Percentiles rank a stretch among this genome's conserved stretches.
Evolutionary conservation across 2,113 vertebrate genomes (phyloP).

Genomic region (Sceloporus undulatus): DNA sequence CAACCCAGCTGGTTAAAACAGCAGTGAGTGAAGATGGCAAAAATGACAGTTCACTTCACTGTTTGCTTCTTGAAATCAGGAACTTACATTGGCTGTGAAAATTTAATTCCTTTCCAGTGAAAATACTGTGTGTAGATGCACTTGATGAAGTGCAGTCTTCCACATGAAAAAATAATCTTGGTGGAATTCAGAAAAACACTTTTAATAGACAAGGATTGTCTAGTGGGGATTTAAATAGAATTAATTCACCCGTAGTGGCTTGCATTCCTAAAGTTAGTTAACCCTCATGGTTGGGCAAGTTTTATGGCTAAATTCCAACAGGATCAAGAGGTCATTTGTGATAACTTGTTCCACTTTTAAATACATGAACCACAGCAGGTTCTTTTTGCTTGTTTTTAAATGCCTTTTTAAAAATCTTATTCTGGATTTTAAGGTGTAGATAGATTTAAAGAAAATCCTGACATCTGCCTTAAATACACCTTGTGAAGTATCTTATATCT

Average conservation of each 20-base stretch:
- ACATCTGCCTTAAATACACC: too few species aligned
- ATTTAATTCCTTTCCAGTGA: background rate
- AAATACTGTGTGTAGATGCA: background rate
- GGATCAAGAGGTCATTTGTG: background rate
- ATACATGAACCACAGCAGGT: background rate
- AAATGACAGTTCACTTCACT: background rate
- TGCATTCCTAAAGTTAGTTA: constrained; percentile 14
- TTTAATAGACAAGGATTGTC: background rate
- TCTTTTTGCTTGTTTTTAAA: background rate
- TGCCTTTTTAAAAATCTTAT: background rate
- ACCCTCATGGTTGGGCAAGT: background rate
- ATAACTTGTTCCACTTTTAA: background rate
- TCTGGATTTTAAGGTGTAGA: background rate
- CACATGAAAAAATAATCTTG: background rate
- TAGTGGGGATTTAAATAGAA: background rate
- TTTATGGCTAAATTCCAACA: background rate
- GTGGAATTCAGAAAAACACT: constrained; percentile 11
- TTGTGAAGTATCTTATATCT: too few species aligned
- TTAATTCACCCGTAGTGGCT: background rate
- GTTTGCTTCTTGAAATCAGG: background rate
- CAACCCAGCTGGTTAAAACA: background rate
- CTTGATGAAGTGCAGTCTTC: background rate
- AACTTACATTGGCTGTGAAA: background rate
- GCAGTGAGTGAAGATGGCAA: background rate
- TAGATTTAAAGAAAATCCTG: too few species aligned